Base-by-base conservation (phyloP, 1,140 invertebrate species). In the Drosophila willistoni region DNA sequence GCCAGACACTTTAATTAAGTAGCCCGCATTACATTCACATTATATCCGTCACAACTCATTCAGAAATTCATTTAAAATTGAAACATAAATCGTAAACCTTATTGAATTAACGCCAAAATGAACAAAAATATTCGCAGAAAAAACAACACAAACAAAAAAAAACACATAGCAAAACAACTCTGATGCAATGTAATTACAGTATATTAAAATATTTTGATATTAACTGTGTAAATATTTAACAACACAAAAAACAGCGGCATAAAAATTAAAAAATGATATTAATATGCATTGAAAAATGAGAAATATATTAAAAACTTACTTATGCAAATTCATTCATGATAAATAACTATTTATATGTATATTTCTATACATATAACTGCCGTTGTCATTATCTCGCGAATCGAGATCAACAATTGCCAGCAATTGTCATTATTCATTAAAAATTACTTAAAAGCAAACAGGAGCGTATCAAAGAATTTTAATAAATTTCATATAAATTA, bases 141-240 rank as follows among this genome's bases (percentile, higher is more conserved):
- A 47, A 47, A 19, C 7, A 19, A 19, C 0, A 12, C 34, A 39
- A 12, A 39, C 22, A 25, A 25, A 39, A 10, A 13, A 10, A 39
- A 12, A 13, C 1, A 39, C 36, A 39, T 5, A 1, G 36, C 33
- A 39, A 39, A 39, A 39, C 36, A 39, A 44, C n/a, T 0, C 14
- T 44, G 14, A 17, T 17, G 42, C 42, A 44, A 51, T 51, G 44
- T 51, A 51, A 51, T 51, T 51, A 4, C 44, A 51, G 44, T 51
- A 22, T 51, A 51, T 51, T 22, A 51, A 51, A 51, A 51, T 51
- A 51, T 51, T 51, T 51, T 51, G 10, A 51, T 51, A 51, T 51
- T 51, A 51, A 51, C 44, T 51, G 44, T 51, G 19, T 51, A 51
- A 51, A 51, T 51, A 51, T 51, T 51, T 19, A 17, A 47, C 44